These are phyloP conservation scores for Hypanus sabinus DNA, from an alignment of 2,113 vertebrate species.

Conservation along the genomic window DNA sequence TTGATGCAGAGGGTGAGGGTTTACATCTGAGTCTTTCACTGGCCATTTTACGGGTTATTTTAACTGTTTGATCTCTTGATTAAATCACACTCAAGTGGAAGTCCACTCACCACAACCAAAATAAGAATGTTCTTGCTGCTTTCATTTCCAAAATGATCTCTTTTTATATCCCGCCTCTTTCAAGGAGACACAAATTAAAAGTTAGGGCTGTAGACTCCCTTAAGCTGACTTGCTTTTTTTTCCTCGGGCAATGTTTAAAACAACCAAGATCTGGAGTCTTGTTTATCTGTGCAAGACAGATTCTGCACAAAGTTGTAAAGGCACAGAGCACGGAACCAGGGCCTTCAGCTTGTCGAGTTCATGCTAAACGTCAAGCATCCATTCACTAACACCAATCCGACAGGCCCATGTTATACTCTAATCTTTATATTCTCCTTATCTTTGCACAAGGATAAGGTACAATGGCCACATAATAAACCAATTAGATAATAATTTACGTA, in stretches of 20 bases:
- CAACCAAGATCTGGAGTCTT: background rate
- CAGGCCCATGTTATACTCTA: no score
- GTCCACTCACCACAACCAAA: background rate
- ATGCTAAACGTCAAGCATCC: no score
- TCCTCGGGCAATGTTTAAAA: background rate
- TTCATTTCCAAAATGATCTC: background rate
- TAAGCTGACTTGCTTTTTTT: no score
- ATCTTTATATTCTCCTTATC: no score
- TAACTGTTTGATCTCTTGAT: background rate
- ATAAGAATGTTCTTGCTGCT: background rate
- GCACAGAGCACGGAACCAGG: no score
- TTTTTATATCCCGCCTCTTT: background rate
- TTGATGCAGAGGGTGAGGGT: background rate
- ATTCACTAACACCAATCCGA: no score
- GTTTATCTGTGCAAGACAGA: background rate
- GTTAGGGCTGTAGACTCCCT: no score
- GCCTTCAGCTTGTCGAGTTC: no score
- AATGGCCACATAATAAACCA: no score
- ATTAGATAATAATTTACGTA: background rate
- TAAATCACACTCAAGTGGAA: background rate
- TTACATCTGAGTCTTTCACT: background rate
- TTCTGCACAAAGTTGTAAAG: background rate
- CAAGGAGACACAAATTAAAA: background rate
- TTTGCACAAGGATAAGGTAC: no score
- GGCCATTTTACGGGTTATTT: background rate